Evolutionary conservation across 2,888 invertebrate species (phyloP), one percentile per base, ranked within the genome.

Genomic region (Netelia fuscicornis): DNA sequence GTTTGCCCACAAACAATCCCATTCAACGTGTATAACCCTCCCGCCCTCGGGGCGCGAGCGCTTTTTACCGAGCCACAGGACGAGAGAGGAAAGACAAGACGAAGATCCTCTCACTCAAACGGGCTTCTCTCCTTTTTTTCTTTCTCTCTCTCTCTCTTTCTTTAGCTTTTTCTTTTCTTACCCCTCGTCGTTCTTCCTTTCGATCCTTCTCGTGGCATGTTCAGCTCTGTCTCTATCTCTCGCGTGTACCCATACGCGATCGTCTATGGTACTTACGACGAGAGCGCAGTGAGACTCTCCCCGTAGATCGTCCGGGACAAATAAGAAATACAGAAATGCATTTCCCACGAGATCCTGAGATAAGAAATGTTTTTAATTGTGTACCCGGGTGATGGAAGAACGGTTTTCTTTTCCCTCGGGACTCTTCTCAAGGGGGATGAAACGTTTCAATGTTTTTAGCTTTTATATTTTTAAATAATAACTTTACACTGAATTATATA

Each of bases 1-100:
- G 90, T 91, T 91, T 91, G 89, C 89, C 88, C 88, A 90, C 90
- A 91, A 91, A 91, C 91, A 91, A 91, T 89, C 89, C 89, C 89
- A 91, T 91, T 87, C 86, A 89, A 83, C 88, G 89, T 87, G 70
- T 74, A 88, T 75, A 89, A 87, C 83, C 87, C 86, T 78, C 81
- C 52, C 6, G 37, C 20, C 17, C 37, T 42, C 13, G 10, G 71
- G 65, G 64, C 37, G 37, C 72, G 83, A 37, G 58, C 81, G 76
- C 65, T 76, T 82, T 60, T 75, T 82, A 54, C 82, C 82, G 44
- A 81, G 52, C 64, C 71, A 80, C 65, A 64, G 11, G 65, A 60
- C 74, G 58, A 58, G 70, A 81, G 52, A 81, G 52, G 48, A 76
- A 65, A 74, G 58, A 72, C 62, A 85, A 65, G 78, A 81, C 68